Percentiles rank a stretch among this genome's conserved stretches.
These are phyloP conservation scores for Volucella bombylans DNA, from an alignment of 2,888 invertebrate genomes.

Conservation along the genomic window DNA sequence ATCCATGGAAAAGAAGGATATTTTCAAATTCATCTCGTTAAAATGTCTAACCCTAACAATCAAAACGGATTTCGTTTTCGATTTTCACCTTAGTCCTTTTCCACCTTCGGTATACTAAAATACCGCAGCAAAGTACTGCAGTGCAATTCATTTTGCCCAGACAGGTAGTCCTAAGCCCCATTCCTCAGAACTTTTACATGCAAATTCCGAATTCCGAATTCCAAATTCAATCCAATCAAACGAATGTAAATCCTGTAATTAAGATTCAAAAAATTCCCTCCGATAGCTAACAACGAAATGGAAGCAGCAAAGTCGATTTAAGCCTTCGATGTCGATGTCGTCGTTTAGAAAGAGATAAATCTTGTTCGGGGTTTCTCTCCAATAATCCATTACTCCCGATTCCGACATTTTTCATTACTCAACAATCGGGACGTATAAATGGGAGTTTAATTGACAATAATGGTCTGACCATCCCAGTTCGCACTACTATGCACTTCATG, in stretches of 20 bases:
- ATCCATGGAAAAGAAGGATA: not conserved
- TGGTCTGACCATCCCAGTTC: constrained; percentile 37
- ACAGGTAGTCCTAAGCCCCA: constrained; percentile 39
- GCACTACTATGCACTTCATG: constrained; percentile 1
- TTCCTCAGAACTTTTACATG: constrained; percentile 5
- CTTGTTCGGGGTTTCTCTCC: constrained; percentile 41
- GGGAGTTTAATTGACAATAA: constrained; percentile 69
- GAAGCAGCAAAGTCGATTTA: constrained; percentile 49
- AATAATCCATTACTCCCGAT: constrained; percentile 70
- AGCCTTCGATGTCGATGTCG: constrained; percentile 5
- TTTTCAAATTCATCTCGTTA: constrained; percentile 35
- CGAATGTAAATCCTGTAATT: constrained; percentile 69
- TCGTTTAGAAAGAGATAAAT: constrained; percentile 56
- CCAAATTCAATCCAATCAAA: constrained; percentile 66
- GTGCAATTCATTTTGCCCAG: constrained; percentile 27
- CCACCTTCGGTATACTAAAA: not conserved
- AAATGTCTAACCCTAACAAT: constrained; percentile 17
- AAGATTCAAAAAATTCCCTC: constrained; percentile 50
- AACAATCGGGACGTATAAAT: constrained; percentile 46
- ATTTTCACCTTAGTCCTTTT: constrained; percentile 19
- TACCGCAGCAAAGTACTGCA: constrained; percentile 11
- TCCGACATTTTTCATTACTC: constrained; percentile 63
- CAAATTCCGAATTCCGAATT: constrained; percentile 10
- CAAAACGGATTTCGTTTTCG: too few relatives aligned
- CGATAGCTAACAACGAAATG: not conserved